Conservation (phyloP, 2,113 vertebrate genomes). For the Psilopsiagon aymara region DNA sequence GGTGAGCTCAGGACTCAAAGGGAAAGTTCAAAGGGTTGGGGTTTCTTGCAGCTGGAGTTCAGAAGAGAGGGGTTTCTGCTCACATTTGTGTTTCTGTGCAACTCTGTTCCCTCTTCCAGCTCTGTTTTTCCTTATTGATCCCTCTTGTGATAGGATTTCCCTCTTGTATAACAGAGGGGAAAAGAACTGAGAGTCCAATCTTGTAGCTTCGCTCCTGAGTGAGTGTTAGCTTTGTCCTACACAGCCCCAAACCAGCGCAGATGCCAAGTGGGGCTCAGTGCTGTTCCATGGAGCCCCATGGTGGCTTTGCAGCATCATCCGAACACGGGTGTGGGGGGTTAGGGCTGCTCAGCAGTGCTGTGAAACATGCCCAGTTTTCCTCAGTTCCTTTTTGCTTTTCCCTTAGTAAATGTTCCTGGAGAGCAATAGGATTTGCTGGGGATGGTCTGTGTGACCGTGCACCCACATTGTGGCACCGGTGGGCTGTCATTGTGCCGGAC, state of each 20-base stretch:
- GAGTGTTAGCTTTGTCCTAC: background rate
- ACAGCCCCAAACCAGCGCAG: accelerated
- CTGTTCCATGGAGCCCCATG: background rate
- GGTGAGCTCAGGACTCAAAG: background rate
- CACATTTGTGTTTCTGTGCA: accelerated
- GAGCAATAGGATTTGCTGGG: background rate
- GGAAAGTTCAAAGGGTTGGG: background rate
- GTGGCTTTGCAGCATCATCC: accelerated
- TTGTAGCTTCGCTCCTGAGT: background rate
- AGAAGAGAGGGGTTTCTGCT: background rate
- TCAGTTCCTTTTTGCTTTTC: background rate
- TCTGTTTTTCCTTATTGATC: conserved; percentile 5
- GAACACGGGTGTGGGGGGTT: accelerated
- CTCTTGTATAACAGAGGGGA: background rate
- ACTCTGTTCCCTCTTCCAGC: background rate
- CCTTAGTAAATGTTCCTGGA: background rate
- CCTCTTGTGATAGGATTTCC: background rate
- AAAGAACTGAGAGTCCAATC: background rate
- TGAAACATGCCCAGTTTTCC: background rate
- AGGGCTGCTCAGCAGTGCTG: background rate
- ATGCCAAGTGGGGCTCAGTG: background rate
- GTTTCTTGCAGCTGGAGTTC: background rate
- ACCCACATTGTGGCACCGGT: accelerated
- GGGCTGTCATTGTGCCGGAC: background rate
- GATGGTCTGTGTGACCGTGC: accelerated